Percentiles rank a stretch among this genome's conserved stretches.
These are phyloP conservation scores for Lineus longissimus DNA, from an alignment of 1,140 invertebrate species.

Conservation along the genomic window DNA sequence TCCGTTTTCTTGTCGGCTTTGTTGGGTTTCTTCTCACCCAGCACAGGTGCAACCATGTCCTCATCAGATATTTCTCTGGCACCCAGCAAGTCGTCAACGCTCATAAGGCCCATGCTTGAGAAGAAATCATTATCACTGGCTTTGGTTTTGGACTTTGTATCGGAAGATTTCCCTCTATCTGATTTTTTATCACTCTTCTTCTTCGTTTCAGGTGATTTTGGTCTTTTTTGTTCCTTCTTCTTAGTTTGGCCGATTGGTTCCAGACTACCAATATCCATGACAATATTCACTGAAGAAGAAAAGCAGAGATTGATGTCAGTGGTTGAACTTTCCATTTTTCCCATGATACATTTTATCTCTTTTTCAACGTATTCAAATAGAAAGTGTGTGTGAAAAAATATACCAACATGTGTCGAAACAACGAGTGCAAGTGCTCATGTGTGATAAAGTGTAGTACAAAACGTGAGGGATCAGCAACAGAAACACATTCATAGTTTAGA, in stretches of 20 bases:
- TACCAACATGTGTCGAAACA: too few relatives aligned
- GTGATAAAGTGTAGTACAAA: too few relatives aligned
- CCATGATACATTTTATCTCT: too few relatives aligned
- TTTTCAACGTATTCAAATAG: too few relatives aligned
- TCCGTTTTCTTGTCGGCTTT: slow-evolving; percentile 1
- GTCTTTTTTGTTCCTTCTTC: too few relatives aligned
- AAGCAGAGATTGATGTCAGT: too few relatives aligned
- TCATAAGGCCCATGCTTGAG: neutral
- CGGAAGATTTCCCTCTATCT: neutral
- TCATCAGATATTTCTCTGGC: neutral
- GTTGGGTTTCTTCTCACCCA: slow-evolving; percentile 4
- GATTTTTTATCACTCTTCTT: neutral
- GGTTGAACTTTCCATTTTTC: too few relatives aligned
- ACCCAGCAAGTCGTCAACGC: neutral
- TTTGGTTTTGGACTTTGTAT: slow-evolving; percentile 8
- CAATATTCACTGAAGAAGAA: slow-evolving; percentile 19
- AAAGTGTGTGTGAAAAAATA: too few relatives aligned
- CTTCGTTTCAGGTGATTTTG: too few relatives aligned
- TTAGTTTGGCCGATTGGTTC: slow-evolving; percentile 14
- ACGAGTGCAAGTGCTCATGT: too few relatives aligned
- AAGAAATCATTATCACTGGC: slow-evolving; percentile 1
- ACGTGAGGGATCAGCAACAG: too few relatives aligned
- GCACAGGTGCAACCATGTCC: neutral
- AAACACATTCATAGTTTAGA: too few relatives aligned
- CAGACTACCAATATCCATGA: slow-evolving; percentile 29